Conservation (phyloP, 2,113 vertebrate species). For the Lasiurus cinereus region DNA sequence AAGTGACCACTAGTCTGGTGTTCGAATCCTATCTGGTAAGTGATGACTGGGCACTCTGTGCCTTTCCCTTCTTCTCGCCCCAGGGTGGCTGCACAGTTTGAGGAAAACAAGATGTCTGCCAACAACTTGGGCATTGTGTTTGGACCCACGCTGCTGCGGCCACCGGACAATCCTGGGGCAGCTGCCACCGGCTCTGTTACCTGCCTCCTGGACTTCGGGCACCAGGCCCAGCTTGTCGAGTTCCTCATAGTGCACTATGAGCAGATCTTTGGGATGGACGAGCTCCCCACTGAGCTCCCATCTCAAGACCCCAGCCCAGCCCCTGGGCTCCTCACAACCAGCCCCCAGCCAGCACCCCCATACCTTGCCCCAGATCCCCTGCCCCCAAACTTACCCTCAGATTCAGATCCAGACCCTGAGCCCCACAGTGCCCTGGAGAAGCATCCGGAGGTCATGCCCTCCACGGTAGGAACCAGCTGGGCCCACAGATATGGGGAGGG, state of each 20-base stretch:
- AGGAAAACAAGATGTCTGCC: conserved; percentile 96
- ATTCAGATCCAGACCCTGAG: background rate
- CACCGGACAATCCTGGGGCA: conserved; percentile 76
- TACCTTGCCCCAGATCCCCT: background rate
- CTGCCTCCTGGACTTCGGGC: conserved; percentile 92
- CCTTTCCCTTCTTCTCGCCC: background rate
- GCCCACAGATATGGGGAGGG: background rate
- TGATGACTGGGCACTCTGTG: background rate
- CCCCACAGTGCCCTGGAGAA: conserved; percentile 23
- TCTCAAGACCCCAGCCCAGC: conserved; percentile 37
- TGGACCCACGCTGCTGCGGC: conserved; percentile 94
- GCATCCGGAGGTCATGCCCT: background rate
- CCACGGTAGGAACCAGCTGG: conserved; percentile 59
- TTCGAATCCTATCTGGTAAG: background rate
- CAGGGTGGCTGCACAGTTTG: conserved; percentile 92
- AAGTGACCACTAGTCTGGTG: background rate
- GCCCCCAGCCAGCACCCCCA: background rate
- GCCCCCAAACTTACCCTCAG: background rate
- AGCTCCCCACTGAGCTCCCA: conserved; percentile 67
- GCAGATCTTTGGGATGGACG: conserved; percentile 89
- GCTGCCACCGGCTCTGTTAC: conserved; percentile 86
- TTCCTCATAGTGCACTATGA: conserved; percentile 93
- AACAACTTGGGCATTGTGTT: conserved; percentile 97
- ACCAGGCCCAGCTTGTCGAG: conserved; percentile 93
- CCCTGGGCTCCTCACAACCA: background rate